A percentile compares a stretch with the other conserved stretches of the same genome.
Evolutionary conservation across 1,140 invertebrate species (phyloP).

Genomic region (Zelostemma sp.): DNA sequence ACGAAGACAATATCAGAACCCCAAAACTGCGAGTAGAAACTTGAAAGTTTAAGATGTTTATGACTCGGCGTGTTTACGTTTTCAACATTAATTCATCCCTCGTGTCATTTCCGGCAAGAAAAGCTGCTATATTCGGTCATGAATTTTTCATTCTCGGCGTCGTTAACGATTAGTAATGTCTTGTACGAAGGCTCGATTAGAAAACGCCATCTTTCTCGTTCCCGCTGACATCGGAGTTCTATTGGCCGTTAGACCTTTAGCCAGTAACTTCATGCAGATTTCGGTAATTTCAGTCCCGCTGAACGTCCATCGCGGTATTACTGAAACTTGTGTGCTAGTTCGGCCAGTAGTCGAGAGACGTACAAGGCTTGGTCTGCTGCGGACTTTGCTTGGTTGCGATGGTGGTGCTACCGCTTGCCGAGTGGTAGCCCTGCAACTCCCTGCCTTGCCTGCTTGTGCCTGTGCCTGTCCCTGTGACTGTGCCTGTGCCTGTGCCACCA

Average conservation of each 20-base stretch:
- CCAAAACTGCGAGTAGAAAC: slow-evolving; percentile 62
- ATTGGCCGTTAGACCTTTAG: slow-evolving; percentile 24
- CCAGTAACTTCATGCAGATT: slow-evolving; percentile 58
- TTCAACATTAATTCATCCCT: too few species aligned
- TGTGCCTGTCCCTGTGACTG: slow-evolving; percentile 68
- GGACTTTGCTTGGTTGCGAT: slow-evolving; percentile 65
- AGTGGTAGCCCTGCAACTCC: slow-evolving; percentile 70
- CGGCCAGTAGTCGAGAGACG: slow-evolving; percentile 43
- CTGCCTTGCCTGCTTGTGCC: slow-evolving; percentile 57
- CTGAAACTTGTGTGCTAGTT: slow-evolving; percentile 55
- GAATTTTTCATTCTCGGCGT: too few species aligned
- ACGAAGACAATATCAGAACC: slow-evolving; percentile 69
- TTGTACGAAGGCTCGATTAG: too few species aligned
- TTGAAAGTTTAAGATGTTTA: slow-evolving; percentile 56
- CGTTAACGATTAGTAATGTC: too few species aligned
- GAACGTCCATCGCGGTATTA: slow-evolving; percentile 61
- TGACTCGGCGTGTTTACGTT: too few species aligned
- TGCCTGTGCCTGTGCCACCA: too few species aligned
- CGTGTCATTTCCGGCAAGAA: too few species aligned
- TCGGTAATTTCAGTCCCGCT: slow-evolving; percentile 61
- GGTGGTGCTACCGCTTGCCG: slow-evolving; percentile 59
- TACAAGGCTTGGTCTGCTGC: slow-evolving; percentile 44
- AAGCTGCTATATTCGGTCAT: too few species aligned
- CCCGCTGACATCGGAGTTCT: slow-evolving; percentile 7
- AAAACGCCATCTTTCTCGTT: slow-evolving; percentile 20